Evolutionary conservation across 2,113 vertebrate genomes (phyloP), one percentile per base, ranked within the genome.

Genomic region (Pelvicachromis taeniatus): DNA sequence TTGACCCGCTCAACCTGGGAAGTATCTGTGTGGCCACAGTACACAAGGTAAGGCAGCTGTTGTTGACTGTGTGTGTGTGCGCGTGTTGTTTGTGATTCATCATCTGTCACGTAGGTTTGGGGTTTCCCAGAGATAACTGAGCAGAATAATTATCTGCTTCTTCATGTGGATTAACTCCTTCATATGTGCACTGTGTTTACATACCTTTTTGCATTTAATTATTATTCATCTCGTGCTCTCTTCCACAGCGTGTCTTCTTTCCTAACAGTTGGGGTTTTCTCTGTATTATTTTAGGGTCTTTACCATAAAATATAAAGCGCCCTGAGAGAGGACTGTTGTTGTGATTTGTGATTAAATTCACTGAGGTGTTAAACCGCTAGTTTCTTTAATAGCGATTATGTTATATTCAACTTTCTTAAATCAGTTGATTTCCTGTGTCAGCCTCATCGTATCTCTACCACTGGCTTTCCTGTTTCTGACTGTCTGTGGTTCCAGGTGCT

Each of bases 11-110:
- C 33, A 99, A 99, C 85, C 94, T 99, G 87, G 97, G 98, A 81
- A 99, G 96, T 91, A 99, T 99, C 94, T 99, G 97, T 4, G 99
- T 99, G 85, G 97, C 98, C n/a, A 97, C 97, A n/a, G 93, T 99
- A 77, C 97, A 96, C 87, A 98, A 98, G 97, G 99, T 99, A 89
- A 92, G 31, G 11, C 2, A 2, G 4, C 3, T n/a, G 2, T 9
- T 33, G 2, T 54, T 48, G 38, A 17, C n/a, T 77, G 55, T 42
- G 12, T 78, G 42, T 42, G 26, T 9, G 35, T 31, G 23, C 26
- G 10, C 42, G 9, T n/a, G 7, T 2, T 77, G 35, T 38, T 38
- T 38, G 61, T 9, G 21, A 21, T 55, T 29, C 26, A 12, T 73
- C 68, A 19, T 0, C 68, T 50, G 45, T 52, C 70, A 13, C 2